A percentile compares a stretch with the other conserved stretches of the same genome.
These are phyloP conservation scores for Pelodytes ibericus DNA, from an alignment of 2,797 vertebrate genomes.

Conservation along the genomic window DNA sequence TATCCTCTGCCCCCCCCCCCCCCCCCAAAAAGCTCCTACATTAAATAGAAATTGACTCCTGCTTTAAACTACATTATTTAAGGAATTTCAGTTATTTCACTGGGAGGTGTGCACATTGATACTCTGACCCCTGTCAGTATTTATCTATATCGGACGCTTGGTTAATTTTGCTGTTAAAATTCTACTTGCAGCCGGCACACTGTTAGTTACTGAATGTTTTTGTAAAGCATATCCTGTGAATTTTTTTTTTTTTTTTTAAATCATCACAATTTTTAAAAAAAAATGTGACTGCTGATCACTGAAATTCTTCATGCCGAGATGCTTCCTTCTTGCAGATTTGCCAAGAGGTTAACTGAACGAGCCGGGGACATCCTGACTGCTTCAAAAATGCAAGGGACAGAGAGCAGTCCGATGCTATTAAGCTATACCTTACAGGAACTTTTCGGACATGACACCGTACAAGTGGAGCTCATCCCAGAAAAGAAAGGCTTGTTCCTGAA, in stretches of 20 bases:
- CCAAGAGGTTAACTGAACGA: constrained; percentile 79
- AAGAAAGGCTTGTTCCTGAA: constrained; percentile 98
- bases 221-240: neutral
- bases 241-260: neutral
- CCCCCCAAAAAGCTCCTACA: no score
- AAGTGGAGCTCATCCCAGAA: constrained; percentile 93
- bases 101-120: neutral
- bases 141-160: neutral
- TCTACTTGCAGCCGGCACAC: neutral
- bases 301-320: neutral
- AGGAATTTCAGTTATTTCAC: no score
- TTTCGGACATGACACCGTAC: constrained; percentile 82
- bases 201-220: neutral
- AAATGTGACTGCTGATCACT: neutral
- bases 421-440: constrained; percentile 84
- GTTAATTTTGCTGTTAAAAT: constrained; percentile 15
- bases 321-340: constrained; percentile 75
- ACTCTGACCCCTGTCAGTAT: neutral
- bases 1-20: no score
- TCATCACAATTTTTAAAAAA: no score
- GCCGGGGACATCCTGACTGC: constrained; percentile 66
- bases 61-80: no score
- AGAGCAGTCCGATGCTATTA: constrained; percentile 81
- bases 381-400: constrained; percentile 82
- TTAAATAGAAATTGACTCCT: no score